Conservation (phyloP, 2,888 invertebrate species). For the Hirtodrosophila confusa region DNA sequence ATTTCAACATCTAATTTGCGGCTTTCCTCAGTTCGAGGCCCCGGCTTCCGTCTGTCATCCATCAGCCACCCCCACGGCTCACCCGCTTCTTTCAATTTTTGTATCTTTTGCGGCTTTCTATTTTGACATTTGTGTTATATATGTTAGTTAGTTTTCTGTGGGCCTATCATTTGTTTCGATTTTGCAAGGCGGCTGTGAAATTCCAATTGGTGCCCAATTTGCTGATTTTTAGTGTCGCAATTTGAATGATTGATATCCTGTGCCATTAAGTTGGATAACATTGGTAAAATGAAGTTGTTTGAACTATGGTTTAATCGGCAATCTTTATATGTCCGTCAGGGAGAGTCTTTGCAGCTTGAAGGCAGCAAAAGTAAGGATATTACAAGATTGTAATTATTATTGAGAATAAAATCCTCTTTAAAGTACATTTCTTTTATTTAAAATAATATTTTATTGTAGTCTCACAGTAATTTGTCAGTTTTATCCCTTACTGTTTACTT, state of each 20-base stretch:
- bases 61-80: conserved; percentile 20
- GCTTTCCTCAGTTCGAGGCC: conserved; percentile 56
- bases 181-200: too few relatives aligned
- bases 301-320: too few relatives aligned
- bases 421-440: too few relatives aligned
- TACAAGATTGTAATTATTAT: too few relatives aligned
- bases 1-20: conserved; percentile 71
- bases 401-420: too few relatives aligned
- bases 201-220: conserved; percentile 60
- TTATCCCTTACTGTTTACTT: too few relatives aligned
- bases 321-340: too few relatives aligned
- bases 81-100: conserved; percentile 28
- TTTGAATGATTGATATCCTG: conserved; percentile 29
- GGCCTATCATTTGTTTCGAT: conserved; percentile 1
- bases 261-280: neutral
- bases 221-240: conserved; percentile 58
- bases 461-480: too few relatives aligned
- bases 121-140: conserved; percentile 14
- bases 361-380: too few relatives aligned
- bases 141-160: conserved; percentile 7
- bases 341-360: too few relatives aligned
- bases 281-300: too few relatives aligned
- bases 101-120: conserved; percentile 27
- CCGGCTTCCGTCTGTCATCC: conserved; percentile 51
- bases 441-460: too few relatives aligned